phyloP scores from a whole-genome alignment of 2,797 vertebrate genomes.

The Takifugu rubripes region DNA sequence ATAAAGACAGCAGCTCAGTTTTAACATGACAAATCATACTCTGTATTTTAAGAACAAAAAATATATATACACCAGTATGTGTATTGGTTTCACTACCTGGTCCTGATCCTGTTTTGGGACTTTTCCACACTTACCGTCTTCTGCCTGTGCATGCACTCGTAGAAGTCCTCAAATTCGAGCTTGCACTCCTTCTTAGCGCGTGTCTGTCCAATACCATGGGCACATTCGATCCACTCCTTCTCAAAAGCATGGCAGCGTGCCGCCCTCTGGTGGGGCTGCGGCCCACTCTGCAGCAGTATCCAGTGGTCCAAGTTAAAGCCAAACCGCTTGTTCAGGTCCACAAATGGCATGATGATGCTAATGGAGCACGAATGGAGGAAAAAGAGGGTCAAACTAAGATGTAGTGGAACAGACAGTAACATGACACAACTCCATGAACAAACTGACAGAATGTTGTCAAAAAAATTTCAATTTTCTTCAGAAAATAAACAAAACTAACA shows the following conservation, averaged over 20 bases:
- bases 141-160: constrained; percentile 81
- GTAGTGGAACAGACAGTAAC: background rate
- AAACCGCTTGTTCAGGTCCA: constrained; percentile 79
- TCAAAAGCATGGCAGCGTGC: constrained; percentile 85
- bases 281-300: constrained; percentile 75
- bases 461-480: too few relatives aligned
- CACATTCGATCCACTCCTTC: constrained; percentile 91
- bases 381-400: background rate
- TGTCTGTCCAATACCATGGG: constrained; percentile 81
- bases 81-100: too few relatives aligned
- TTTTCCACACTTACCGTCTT: constrained; percentile 70
- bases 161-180: constrained; percentile 86
- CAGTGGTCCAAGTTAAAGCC: constrained; percentile 81
- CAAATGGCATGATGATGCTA: constrained; percentile 83
- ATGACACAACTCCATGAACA: background rate
- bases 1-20: too few relatives aligned
- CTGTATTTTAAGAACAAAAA: too few relatives aligned
- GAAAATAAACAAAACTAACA: background rate
- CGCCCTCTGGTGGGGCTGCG: constrained; percentile 72
- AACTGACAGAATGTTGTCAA: too few relatives aligned
- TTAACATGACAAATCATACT: too few relatives aligned
- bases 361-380: background rate
- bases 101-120: too few relatives aligned
- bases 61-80: too few relatives aligned
- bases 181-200: constrained; percentile 84